phyloP scores from a whole-genome alignment of 1,140 invertebrate genomes.

The Scaptomyza montana region DNA sequence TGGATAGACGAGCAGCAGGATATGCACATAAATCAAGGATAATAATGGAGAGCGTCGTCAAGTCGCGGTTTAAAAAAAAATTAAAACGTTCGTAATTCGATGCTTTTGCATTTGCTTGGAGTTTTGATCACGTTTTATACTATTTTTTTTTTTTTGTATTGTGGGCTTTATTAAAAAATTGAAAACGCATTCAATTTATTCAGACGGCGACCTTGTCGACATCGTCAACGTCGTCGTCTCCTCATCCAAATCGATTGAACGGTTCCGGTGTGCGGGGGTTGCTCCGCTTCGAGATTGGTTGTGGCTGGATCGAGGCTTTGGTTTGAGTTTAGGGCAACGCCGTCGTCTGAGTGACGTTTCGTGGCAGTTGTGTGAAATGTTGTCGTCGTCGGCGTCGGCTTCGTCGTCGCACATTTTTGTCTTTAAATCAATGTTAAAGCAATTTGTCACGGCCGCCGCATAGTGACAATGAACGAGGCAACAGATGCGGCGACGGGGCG shows the following conservation, averaged over 20 bases:
- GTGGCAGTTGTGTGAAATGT: constrained; percentile 77
- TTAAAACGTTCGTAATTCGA: constrained; percentile 65
- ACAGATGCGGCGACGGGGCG: not conserved
- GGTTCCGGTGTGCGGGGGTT: constrained; percentile 31
- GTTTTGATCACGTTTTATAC: constrained; percentile 17
- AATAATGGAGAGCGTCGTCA: constrained; percentile 77
- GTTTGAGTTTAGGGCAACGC: constrained; percentile 64
- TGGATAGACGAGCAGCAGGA: constrained; percentile 48
- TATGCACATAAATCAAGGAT: constrained; percentile 81
- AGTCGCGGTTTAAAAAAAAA: constrained; percentile 56
- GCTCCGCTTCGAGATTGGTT: constrained; percentile 1
- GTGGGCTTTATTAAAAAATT: constrained; percentile 74
- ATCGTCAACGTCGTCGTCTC: constrained; percentile 67
- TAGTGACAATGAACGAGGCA: constrained; percentile 62
- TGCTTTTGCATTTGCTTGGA: constrained; percentile 69
- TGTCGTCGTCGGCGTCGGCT: not conserved
- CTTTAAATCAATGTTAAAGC: constrained; percentile 80
- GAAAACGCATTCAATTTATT: constrained; percentile 82
- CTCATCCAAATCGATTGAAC: constrained; percentile 66
- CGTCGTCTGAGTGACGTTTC: constrained; percentile 76
- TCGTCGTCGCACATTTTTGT: constrained; percentile 49
- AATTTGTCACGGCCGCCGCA: constrained; percentile 72
- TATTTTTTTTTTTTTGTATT: not conserved
- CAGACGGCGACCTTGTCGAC: constrained; percentile 42
- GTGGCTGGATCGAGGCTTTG: constrained; percentile 15